Evolutionary conservation across 2,797 vertebrate genomes (phyloP).

Genomic region (Halcyon leucocephala): DNA sequence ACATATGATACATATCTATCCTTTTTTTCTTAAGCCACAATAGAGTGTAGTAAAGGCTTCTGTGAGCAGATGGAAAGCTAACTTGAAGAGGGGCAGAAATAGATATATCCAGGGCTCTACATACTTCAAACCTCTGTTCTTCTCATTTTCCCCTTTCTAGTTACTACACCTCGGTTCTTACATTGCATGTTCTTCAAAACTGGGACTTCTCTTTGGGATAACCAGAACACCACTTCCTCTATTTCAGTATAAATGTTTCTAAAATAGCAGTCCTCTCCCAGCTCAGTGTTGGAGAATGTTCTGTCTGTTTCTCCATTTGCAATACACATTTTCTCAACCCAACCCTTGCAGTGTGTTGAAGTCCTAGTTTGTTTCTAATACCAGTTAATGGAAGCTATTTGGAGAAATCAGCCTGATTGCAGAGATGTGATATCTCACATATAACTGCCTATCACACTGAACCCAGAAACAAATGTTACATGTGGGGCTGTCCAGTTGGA

Average conservation of each 20-base stretch:
- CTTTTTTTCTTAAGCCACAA: not conserved
- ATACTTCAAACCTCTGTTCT: not conserved
- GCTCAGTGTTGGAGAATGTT: not conserved
- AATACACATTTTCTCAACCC: not conserved
- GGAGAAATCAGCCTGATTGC: not conserved
- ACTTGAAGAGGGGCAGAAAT: not conserved
- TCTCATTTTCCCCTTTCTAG: not conserved
- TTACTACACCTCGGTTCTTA: not conserved
- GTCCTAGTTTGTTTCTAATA: not conserved
- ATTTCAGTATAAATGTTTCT: not conserved
- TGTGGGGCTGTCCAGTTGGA: not conserved
- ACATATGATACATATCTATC: not conserved
- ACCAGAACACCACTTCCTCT: not conserved
- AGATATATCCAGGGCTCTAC: not conserved
- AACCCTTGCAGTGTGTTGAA: not conserved
- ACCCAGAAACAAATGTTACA: not conserved
- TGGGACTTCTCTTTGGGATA: not conserved
- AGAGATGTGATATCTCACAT: not conserved
- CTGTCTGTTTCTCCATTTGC: not conserved
- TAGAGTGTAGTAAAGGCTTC: not conserved
- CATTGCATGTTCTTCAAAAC: not conserved
- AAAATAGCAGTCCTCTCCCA: not conserved
- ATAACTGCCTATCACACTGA: not conserved
- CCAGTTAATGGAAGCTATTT: not conserved
- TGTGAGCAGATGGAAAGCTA: not conserved